Percentiles rank a stretch among this genome's conserved stretches.
Conservation (phyloP, 1,140 invertebrate genomes). For the Melitaea cinxia region DNA sequence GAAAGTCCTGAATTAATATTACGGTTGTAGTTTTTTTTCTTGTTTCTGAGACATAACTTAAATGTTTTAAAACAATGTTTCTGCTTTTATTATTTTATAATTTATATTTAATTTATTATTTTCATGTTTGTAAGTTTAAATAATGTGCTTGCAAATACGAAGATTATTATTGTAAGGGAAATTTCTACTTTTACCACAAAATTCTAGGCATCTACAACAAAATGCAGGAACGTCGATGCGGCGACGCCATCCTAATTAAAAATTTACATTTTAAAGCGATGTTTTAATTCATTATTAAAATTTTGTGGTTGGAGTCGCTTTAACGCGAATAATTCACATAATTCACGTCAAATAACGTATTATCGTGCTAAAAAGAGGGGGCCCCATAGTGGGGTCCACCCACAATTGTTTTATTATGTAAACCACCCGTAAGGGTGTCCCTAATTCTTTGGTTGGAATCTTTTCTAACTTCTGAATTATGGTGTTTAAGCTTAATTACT, state of each 20-base stretch:
- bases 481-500: conserved; percentile 56
- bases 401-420: conserved; percentile 70
- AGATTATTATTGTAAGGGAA: conserved; percentile 11
- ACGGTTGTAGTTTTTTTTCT: not conserved
- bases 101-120: too few species aligned
- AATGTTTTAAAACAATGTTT: too few species aligned
- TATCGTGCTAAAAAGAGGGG: conserved; percentile 46
- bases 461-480: conserved; percentile 70
- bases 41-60: too few species aligned
- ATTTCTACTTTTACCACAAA: conserved; percentile 19
- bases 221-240: conserved; percentile 29
- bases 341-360: conserved; percentile 67
- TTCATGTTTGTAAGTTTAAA: not conserved
- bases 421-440: conserved; percentile 52
- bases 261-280: conserved; percentile 77
- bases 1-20: not conserved
- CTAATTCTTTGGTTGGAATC: conserved; percentile 56
- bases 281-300: conserved; percentile 78
- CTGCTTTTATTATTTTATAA: not conserved
- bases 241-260: conserved; percentile 64
- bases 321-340: conserved; percentile 64
- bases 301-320: conserved; percentile 66
- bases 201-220: conserved; percentile 19
- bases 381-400: conserved; percentile 17
- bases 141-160: not conserved